These are phyloP conservation scores for Atrichornis clamosus DNA, from an alignment of 2,113 vertebrate genomes.

Conservation along the genomic window DNA sequence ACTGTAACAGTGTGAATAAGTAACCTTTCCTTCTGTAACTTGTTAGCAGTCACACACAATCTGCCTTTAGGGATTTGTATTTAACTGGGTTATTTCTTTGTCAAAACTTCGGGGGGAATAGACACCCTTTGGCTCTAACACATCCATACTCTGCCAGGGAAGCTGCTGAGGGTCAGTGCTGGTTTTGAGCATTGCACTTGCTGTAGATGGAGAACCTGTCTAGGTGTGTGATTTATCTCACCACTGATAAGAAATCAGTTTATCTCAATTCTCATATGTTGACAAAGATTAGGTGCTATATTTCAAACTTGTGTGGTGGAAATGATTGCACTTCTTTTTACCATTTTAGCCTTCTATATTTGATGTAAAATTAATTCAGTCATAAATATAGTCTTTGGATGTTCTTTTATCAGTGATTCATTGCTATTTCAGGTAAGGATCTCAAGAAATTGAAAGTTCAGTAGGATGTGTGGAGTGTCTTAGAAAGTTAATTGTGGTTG, in stretches of 20 bases:
- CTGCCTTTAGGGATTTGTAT: neutral
- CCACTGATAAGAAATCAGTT: neutral
- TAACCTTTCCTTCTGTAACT: neutral
- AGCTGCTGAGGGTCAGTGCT: neutral
- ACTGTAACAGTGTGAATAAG: neutral
- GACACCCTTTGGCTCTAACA: neutral
- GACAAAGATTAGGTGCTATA: neutral
- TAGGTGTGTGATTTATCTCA: neutral
- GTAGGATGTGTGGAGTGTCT: neutral
- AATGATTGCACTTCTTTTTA: neutral
- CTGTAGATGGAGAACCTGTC: neutral
- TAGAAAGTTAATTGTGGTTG: neutral
- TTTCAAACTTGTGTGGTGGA: neutral
- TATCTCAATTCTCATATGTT: neutral
- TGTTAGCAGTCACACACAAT: neutral
- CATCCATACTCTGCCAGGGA: neutral
- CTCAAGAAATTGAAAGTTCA: neutral
- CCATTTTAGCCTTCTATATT: neutral
- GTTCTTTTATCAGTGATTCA: neutral
- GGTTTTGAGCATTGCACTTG: neutral
- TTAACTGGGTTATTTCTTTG: neutral
- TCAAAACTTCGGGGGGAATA: neutral
- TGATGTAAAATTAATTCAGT: neutral
- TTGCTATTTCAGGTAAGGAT: neutral
- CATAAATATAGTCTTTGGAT: neutral